Evolutionary conservation across 2,888 invertebrate species (phyloP), one percentile per base, ranked within the genome.

Genomic region (Pterobdella sp.): DNA sequence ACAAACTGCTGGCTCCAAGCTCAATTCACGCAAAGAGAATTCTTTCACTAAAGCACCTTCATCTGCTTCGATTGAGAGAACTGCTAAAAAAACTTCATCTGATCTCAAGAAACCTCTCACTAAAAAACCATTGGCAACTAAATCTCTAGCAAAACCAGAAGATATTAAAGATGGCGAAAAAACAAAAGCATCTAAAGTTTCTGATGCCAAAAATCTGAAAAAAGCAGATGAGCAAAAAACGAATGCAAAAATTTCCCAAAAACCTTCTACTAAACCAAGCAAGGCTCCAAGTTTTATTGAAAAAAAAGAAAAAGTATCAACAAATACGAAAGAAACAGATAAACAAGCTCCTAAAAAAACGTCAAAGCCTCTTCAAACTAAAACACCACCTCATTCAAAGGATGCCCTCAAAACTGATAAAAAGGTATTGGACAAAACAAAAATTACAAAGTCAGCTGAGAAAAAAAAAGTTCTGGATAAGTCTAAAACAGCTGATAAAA

Each of bases 401-500:
- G n/a, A 22, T 4, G 10, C 60, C n/a, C n/a, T n/a, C 14, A 56
- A 56, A n/a, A 14, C n/a, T 14, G 60, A 56, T 26, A 56, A 56
- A 26, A 56, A 56, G n/a, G 3, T 22, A 26, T 26, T 26, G 4
- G 10, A 4, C n/a, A 56, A 56, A n/a, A n/a, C 60, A n/a, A 56
- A 4, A 3, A 3, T 56, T 26, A 3, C 60, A 7, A 56, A 56
- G n/a, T 56, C 60, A 4, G 60, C 26, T 32, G 70, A 49, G 49
- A 56, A 70, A 35, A 37, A 37, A 29, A 49, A 49, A 26, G n/a
- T 26, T 36, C 37, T 49, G 22, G 49, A n/a, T 18, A 70, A 49
- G 31, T 52, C n/a, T 31, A 70, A 70, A 56, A 35, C 35, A 26
- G 14, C 35, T 0, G 70, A 70, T 18, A 70, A 70, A 35, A 70